Conservation (phyloP, 2,797 vertebrate species). For the Echiichthys vipera region DNA sequence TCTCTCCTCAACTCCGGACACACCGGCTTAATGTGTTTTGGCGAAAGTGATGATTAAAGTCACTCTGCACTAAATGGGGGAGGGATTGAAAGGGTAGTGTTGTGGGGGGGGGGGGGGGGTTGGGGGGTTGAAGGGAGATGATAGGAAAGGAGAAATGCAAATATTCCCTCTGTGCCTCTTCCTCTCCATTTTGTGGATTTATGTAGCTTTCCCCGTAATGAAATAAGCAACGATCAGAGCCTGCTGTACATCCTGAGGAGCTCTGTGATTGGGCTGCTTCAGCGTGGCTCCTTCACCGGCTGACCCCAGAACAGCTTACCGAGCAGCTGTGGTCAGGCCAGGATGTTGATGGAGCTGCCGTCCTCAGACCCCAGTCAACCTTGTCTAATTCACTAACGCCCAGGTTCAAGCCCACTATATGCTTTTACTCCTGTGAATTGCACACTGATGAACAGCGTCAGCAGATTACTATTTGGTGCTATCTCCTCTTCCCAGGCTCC, state of each 20-base stretch:
- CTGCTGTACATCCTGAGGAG: constrained; percentile 74
- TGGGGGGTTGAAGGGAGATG: constrained; percentile 58
- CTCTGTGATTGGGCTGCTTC: constrained; percentile 67
- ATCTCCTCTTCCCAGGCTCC: constrained; percentile 77
- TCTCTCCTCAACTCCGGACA: constrained; percentile 76
- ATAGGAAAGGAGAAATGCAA: constrained; percentile 81
- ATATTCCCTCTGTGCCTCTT: constrained; percentile 82
- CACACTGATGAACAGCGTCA: constrained; percentile 76
- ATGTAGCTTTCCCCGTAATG: constrained; percentile 84
- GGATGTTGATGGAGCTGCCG: constrained; percentile 63
- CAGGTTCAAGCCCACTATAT: constrained; percentile 61
- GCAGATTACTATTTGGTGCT: constrained; percentile 81
- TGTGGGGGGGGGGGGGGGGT: constrained; percentile 38
- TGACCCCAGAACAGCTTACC: constrained; percentile 73
- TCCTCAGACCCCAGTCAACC: constrained; percentile 64
- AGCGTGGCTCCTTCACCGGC: constrained; percentile 63
- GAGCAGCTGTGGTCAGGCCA: constrained; percentile 51
- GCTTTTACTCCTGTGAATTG: constrained; percentile 71
- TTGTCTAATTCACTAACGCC: constrained; percentile 68
- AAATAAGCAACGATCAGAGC: constrained; percentile 83
- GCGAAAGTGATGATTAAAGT: constrained; percentile 88
- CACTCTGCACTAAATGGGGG: constrained; percentile 81
- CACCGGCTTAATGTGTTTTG: constrained; percentile 86
- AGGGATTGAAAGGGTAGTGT: constrained; percentile 68
- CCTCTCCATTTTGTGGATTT: constrained; percentile 83